Evolutionary conservation across 2,797 vertebrate species (phyloP).

Genomic region (Carcharodon carcharias): DNA sequence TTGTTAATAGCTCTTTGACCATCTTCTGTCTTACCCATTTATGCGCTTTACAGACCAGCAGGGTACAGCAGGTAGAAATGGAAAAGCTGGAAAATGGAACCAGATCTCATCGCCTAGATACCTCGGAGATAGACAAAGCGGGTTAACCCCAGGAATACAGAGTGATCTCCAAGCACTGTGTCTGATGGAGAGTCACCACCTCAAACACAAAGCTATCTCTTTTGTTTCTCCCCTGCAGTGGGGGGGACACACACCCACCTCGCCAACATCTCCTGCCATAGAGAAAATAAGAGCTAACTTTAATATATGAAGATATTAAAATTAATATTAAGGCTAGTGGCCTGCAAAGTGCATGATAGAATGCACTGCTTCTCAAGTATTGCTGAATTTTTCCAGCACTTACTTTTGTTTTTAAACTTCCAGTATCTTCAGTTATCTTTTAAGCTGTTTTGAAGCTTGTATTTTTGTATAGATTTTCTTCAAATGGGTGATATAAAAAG

Average conservation of each 20-base stretch:
- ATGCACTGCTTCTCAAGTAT: neutral
- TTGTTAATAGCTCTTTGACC: neutral
- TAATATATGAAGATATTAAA: neutral
- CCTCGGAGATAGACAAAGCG: neutral
- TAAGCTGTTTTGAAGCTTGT: neutral
- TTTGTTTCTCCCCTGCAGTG: neutral
- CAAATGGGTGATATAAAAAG: neutral
- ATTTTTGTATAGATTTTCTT: conserved; percentile 4
- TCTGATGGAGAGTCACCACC: neutral
- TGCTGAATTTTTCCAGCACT: neutral
- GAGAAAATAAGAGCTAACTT: neutral
- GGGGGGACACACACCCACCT: neutral
- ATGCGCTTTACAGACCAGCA: neutral
- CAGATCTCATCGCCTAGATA: neutral
- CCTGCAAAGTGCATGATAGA: neutral
- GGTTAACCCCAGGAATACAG: neutral
- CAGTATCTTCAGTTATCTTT: neutral
- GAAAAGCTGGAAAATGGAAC: neutral
- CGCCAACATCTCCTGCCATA: neutral
- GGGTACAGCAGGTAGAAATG: neutral
- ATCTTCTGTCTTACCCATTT: neutral
- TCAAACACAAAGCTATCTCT: neutral
- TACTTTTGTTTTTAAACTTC: neutral
- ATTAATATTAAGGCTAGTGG: neutral
- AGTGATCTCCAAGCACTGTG: neutral